Evolutionary conservation across 2,797 vertebrate genomes (phyloP), one percentile per base, ranked within the genome.

Genomic region (Melanogrammus aeglefinus): DNA sequence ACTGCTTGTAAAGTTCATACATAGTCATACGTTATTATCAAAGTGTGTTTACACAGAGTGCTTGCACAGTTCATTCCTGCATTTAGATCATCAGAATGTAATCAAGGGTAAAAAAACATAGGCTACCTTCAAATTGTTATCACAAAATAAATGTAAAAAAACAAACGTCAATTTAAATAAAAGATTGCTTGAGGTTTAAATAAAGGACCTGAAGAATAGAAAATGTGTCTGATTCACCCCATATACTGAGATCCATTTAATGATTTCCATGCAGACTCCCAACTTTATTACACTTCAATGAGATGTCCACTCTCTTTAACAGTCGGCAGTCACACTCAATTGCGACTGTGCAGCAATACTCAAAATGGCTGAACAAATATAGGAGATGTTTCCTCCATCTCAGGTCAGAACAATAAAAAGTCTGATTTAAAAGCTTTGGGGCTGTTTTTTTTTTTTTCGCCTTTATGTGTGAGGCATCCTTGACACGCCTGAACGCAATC

Each of bases 401-500:
- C 69, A 16, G 69, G 69, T 71, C 69, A 31, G 69, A 31, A 71
- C 69, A 71, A 13, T 71, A 71, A 82, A 75, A 79, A 85, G 85
- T 63, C 79, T 77, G 83, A 88, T 89, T 88, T 88, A 84, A 91
- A 87, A 85, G 80, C 84, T 85, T 88, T 73, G 24, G 73, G 27
- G 29, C 18, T 12, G 27, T 29, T 73, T 70, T 80, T 83, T 74
- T 84, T 69, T 85, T 76, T 84, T 27, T 4, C 24, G 57, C 63
- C 63, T 24, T 24, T 80, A 84, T 83, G 86, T 81, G 86, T 39
- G 36, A 81, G 82, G 79, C 82, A 70, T 87, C 84, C 76, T n/a
- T 72, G 86, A 84, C 51, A 90, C 80, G 88, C 87, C 88, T 87
- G 80, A 88, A 81, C 87, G 87, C 83, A 86, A 87, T 90, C 89